Conservation (phyloP, 2,113 vertebrate species). For the Lepisosteus osseus region DNA sequence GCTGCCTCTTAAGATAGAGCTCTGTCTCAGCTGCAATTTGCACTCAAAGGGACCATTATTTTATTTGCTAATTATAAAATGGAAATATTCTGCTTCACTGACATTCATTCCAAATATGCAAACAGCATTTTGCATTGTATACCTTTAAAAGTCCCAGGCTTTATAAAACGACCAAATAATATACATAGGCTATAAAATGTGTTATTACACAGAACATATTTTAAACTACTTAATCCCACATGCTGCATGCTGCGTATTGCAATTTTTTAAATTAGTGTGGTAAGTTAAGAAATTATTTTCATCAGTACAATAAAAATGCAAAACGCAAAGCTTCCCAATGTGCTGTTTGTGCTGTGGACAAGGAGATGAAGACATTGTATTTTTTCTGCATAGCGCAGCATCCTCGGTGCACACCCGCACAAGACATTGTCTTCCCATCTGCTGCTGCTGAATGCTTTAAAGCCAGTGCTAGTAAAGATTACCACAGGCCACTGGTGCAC, state of each 20-base stretch:
- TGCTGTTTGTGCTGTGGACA: not conserved
- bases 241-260: no score
- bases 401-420: not conserved
- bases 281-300: not conserved
- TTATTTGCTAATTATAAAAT: no score
- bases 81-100: no score
- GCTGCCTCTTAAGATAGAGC: no score
- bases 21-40: no score
- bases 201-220: no score
- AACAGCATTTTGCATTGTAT: not conserved
- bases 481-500: not conserved
- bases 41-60: no score
- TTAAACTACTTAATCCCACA: no score
- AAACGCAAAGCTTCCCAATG: not conserved
- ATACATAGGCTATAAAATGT: no score
- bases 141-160: not conserved
- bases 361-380: not conserved
- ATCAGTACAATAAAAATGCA: no score
- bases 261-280: not conserved
- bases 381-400: not conserved
- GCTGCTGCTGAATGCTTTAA: not conserved
- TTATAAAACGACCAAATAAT: not conserved
- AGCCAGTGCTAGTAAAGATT: not conserved
- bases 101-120: slow-evolving; percentile 5
- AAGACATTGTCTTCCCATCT: not conserved